Evolutionary conservation across 2,797 vertebrate genomes (phyloP), one percentile per base, ranked within the genome.

Genomic region (Periophthalmus magnuspinnatus): DNA sequence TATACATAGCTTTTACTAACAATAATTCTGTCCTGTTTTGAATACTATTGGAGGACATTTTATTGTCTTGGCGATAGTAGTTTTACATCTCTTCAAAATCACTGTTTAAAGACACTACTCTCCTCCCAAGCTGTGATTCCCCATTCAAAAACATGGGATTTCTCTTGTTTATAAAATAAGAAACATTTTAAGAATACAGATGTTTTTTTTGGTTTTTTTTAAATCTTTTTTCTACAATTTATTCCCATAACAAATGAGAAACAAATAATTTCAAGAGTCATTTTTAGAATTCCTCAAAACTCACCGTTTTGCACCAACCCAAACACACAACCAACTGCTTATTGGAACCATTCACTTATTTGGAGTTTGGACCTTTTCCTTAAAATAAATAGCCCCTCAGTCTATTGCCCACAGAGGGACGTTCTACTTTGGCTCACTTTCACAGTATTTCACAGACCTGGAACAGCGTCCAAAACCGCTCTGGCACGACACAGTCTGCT

Each of bases 331-430:
- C 33, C 5, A 14, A 5, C 61, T 28, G n/a, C 22, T 45, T 28
- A 16, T 63, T 63, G 41, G 38, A 63, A 45, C 24, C 22, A 47
- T 38, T 61, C 10, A 61, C 59, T 61, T 38, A 38, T 21, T 61
- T 61, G 38, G 36, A 22, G n/a, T 22, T 22, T 32, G 21, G 32
- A 34, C n/a, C 41, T 48, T 32, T 65, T n/a, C 45, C 24, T 65
- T 17, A 52, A 33, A 54, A 52, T 52, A n/a, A 65, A 65, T 33
- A 52, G 17, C n/a, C 64, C 32, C 24, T 65, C 17, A 33, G 65
- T 55, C 11, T 36, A 22, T 36, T n/a, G 50, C 65, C 50, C 65
- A 34, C 65, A 10, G 3, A 16, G 0, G 13, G 32, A 1, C 13
- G 17, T 11, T 11, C 33, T 34, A 60, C 3, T 21, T 65, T 66